Evolutionary conservation across 2,888 invertebrate genomes (phyloP), one percentile per base, ranked within the genome.

Genomic region (Drosophila affinis): DNA sequence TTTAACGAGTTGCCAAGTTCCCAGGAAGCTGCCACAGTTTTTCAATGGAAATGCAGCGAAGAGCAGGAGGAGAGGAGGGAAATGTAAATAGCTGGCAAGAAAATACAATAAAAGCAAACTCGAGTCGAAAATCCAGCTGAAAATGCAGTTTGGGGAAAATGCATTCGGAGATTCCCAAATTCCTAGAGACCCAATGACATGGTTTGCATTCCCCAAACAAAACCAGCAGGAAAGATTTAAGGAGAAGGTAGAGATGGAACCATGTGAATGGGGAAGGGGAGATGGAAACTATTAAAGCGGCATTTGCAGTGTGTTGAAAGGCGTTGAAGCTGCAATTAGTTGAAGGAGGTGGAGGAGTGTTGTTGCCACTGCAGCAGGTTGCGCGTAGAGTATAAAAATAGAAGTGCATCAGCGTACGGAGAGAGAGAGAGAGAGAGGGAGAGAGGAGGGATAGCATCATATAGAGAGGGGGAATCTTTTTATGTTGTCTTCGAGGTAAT

Each of bases 221-320:
- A 64, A 6, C 49, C 24, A 34, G 53, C 54, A 47, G 49, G 48
- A 51, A 51, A 21, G 47, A 45, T 54, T 55, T 47, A 47, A 54
- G 63, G 54, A 24, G 74, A 45, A 57, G 39, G 44, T 21, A 46
- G 51, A 9, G 29, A n/a, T 39, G 55, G 17, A 24, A 29, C 44
- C 47, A 62, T 14, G 39, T 39, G 14, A 55, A 32, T 48, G 24
- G 14, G n/a, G 48, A 29, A 10, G 52, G 32, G 32, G 21, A 24
- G 54, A n/a, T 32, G 62, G 54, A 65, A 76, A 62, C 88, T 56
- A 88, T 83, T 88, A 88, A 87, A 73, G 67, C 84, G 76, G 76
- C 83, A 80, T 70, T 77, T 60, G 55, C 68, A 60, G 77, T 68
- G 80, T 69, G 88, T 82, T 86, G 83, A 82, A 87, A 86, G 74